Evolutionary conservation across 2,113 vertebrate species (phyloP).

Genomic region (Laterallus jamaicensis): DNA sequence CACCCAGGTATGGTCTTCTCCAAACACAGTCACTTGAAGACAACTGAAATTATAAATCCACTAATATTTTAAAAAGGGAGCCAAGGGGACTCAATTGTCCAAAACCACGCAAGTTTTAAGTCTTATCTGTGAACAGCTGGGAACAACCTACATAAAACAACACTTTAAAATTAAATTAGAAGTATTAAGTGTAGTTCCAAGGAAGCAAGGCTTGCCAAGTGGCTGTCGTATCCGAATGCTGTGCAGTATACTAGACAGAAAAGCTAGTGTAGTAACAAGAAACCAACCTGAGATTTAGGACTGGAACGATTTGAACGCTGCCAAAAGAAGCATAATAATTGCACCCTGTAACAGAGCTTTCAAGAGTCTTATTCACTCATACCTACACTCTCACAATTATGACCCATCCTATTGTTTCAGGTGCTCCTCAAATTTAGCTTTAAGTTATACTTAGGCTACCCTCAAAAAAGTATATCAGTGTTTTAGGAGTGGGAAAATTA

Average conservation of each 20-base stretch:
- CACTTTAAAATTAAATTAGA: background rate
- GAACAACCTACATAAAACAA: background rate
- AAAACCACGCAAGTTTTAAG: background rate
- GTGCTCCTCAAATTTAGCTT: background rate
- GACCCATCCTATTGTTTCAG: background rate
- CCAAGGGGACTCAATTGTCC: background rate
- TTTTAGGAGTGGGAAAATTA: background rate
- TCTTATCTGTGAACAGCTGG: background rate
- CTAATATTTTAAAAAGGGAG: background rate
- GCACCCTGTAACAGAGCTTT: background rate
- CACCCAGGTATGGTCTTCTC: background rate
- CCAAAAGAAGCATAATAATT: background rate
- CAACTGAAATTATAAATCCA: background rate
- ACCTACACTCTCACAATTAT: background rate
- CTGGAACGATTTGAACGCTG: background rate
- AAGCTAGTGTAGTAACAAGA: background rate
- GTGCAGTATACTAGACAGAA: constrained; percentile 4
- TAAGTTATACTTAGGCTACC: background rate
- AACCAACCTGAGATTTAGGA: background rate
- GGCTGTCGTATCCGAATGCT: background rate
- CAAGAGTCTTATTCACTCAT: background rate
- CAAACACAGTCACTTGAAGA: background rate
- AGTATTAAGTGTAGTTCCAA: background rate
- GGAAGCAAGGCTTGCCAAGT: background rate
- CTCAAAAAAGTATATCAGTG: background rate